Conservation (phyloP, 2,797 vertebrate species). For the Dallia pectoralis region DNA sequence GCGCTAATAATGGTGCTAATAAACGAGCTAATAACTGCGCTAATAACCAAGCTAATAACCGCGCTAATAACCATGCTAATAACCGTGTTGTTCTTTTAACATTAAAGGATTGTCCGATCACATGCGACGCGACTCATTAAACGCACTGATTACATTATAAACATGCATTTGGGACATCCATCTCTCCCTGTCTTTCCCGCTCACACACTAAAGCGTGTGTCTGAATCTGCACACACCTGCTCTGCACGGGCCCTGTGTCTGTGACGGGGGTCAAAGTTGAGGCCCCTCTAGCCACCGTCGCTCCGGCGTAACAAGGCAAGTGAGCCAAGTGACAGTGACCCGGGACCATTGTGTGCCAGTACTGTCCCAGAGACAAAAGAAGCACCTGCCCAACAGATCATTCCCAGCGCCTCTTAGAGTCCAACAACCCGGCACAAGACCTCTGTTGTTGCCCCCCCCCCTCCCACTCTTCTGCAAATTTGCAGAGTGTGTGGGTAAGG, state of each 20-base stretch:
- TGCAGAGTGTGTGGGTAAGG: slow-evolving; percentile 30
- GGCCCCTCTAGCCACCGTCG: slow-evolving; percentile 63
- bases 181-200: neutral
- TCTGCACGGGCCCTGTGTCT: slow-evolving; percentile 10
- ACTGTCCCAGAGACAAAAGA: slow-evolving; percentile 78
- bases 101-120: neutral
- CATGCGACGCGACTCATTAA: neutral
- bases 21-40: too few species aligned
- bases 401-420: slow-evolving; percentile 44
- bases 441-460: slow-evolving; percentile 75
- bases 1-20: too few species aligned
- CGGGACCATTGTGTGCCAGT: slow-evolving; percentile 71
- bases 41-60: too few species aligned
- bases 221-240: slow-evolving; percentile 6
- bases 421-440: slow-evolving; percentile 82
- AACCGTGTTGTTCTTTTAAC: neutral
- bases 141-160: neutral
- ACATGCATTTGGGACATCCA: neutral
- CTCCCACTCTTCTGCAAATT: slow-evolving; percentile 54
- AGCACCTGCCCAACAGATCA: slow-evolving; percentile 90
- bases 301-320: slow-evolving; percentile 49
- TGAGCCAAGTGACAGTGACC: slow-evolving; percentile 53
- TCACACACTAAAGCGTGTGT: neutral
- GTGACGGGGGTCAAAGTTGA: slow-evolving; percentile 52
- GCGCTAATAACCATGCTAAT: neutral